Percentiles rank a stretch among this genome's conserved stretches.
Conservation (phyloP, 2,797 vertebrate species). For the Danionella dracula region DNA sequence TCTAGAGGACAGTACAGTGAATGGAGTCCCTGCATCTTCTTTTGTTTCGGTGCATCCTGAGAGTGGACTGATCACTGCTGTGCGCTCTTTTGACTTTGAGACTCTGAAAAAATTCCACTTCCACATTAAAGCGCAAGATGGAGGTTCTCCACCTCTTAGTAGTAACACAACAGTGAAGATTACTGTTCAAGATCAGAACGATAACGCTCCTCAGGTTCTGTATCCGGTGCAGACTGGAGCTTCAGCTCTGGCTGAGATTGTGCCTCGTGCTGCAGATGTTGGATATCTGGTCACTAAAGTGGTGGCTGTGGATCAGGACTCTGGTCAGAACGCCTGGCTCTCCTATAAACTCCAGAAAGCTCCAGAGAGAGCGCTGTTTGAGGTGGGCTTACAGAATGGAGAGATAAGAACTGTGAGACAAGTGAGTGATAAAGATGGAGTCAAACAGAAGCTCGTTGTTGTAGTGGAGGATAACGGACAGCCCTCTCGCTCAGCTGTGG, state of each 20-base stretch:
- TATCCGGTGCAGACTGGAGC: conserved; percentile 51
- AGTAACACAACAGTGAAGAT: conserved; percentile 55
- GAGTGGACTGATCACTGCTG: conserved; percentile 30
- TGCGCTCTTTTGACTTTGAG: conserved; percentile 37
- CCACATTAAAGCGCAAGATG: conserved; percentile 57
- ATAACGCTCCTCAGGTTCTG: conserved; percentile 48
- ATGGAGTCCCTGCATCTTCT: conserved; percentile 43
- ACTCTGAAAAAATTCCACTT: conserved; percentile 31
- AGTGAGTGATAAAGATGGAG: conserved; percentile 45
- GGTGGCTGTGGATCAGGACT: conserved; percentile 55
- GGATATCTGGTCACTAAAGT: conserved; percentile 67
- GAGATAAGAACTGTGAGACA: conserved; percentile 49
- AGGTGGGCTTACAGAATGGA: conserved; percentile 44
- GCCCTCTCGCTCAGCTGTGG: conserved; percentile 50
- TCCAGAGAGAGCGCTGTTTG: conserved; percentile 49
- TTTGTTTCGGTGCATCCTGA: conserved; percentile 51
- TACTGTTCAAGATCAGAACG: conserved; percentile 58
- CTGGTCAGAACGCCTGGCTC: conserved; percentile 36
- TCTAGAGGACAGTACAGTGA: conserved; percentile 38
- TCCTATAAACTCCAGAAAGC: conserved; percentile 54
- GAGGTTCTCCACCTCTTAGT: conserved; percentile 59
- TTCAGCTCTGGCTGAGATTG: conserved; percentile 57
- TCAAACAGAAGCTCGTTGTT: conserved; percentile 68
- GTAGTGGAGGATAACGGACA: conserved; percentile 68
- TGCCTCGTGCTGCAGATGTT: conserved; percentile 57